Evolutionary conservation across 2,113 vertebrate genomes (phyloP).

Genomic region (Martes martes): DNA sequence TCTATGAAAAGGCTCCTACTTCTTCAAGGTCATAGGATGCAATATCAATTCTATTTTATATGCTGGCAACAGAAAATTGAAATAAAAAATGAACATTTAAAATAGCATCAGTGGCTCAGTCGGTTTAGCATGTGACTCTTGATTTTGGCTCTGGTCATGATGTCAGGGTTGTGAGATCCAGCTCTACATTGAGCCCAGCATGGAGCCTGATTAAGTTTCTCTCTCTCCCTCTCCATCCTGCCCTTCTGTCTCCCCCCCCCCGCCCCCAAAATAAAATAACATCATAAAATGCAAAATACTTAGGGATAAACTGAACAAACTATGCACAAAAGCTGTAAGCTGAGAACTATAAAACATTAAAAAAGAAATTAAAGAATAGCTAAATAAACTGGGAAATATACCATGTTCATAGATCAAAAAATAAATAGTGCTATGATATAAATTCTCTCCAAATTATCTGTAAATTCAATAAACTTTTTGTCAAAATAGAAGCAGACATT

Average conservation of each 20-base stretch:
- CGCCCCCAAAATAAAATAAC: background rate
- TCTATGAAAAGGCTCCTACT: background rate
- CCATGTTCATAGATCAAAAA: background rate
- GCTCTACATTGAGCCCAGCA: background rate
- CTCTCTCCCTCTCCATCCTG: background rate
- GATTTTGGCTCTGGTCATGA: background rate
- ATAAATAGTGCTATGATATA: background rate
- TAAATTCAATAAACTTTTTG: background rate
- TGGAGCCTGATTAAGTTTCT: background rate
- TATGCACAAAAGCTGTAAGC: background rate
- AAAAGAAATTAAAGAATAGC: background rate
- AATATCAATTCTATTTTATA: background rate
- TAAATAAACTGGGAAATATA: background rate
- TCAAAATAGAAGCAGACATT: background rate
- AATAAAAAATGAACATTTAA: background rate
- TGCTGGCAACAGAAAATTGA: background rate
- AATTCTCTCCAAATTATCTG: background rate
- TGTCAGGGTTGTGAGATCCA: background rate
- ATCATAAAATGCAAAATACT: background rate
- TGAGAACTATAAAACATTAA: background rate
- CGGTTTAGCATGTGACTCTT: background rate
- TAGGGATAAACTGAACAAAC: background rate
- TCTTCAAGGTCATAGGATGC: background rate
- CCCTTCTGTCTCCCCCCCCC: background rate
- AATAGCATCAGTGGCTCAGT: background rate